Percentiles rank a stretch among this genome's conserved stretches.
phyloP scores from a whole-genome alignment of 2,888 invertebrate species.

The Zeuzera pyrina region DNA sequence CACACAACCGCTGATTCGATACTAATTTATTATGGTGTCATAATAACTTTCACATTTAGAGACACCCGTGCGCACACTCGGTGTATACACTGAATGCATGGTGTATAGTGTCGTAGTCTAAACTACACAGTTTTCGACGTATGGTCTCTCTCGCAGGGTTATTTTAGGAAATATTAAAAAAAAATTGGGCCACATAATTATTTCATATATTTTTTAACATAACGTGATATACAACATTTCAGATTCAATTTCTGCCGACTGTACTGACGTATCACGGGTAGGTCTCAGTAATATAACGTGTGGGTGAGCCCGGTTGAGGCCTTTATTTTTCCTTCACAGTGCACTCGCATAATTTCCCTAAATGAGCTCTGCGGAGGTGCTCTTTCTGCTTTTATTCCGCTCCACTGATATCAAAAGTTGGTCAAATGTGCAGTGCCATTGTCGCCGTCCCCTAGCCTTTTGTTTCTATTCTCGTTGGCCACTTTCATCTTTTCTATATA shows the following conservation, averaged over 20 bases:
- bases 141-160: too few relatives aligned
- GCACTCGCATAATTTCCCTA: constrained; percentile 49
- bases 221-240: neutral
- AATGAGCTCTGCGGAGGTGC: constrained; percentile 34
- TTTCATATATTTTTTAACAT: too few relatives aligned
- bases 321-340: constrained; percentile 30
- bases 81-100: too few relatives aligned
- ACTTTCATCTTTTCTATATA: constrained; percentile 4
- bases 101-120: too few relatives aligned
- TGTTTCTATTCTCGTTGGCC: constrained; percentile 23
- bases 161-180: too few relatives aligned
- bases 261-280: neutral
- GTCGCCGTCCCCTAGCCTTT: constrained; percentile 33
- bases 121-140: too few relatives aligned
- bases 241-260: neutral
- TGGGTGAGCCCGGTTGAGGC: constrained; percentile 7
- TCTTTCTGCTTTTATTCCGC: constrained; percentile 36
- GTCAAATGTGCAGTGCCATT: constrained; percentile 47
- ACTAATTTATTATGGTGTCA: too few relatives aligned
- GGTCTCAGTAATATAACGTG: neutral
- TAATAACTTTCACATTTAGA: too few relatives aligned
- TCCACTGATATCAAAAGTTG: constrained; percentile 50
- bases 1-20: too few relatives aligned
- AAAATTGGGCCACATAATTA: too few relatives aligned
- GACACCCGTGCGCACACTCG: too few relatives aligned